Percentiles rank a stretch among this genome's conserved stretches.
phyloP scores from a whole-genome alignment of 2,797 vertebrate genomes.

The Myotis vivesi region DNA sequence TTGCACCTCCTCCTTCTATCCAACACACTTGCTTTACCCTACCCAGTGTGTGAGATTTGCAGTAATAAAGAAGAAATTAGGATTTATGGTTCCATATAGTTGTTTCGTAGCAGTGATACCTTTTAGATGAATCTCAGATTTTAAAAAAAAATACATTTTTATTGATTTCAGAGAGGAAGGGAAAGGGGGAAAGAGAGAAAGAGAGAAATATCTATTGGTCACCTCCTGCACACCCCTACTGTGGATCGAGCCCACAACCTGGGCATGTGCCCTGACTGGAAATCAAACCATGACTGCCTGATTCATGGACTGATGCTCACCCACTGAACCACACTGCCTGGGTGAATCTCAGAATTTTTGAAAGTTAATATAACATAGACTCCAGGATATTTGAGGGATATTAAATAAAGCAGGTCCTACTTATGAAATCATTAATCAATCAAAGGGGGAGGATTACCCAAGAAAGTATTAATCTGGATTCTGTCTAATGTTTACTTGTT shows the following conservation, averaged over 20 bases:
- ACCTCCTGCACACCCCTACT: too few relatives aligned
- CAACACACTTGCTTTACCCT: not conserved
- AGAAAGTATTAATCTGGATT: not conserved
- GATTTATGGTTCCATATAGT: not conserved
- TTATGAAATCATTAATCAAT: not conserved
- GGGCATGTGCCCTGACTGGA: too few relatives aligned
- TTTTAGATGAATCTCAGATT: not conserved
- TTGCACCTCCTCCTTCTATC: not conserved
- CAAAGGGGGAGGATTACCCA: not conserved
- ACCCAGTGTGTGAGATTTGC: not conserved
- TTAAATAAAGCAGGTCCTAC: constrained; percentile 32
- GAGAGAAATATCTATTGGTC: too few relatives aligned
- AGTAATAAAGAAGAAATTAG: not conserved
- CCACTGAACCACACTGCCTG: too few relatives aligned
- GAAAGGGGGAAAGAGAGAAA: too few relatives aligned
- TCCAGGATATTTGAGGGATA: not conserved
- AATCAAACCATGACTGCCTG: too few relatives aligned
- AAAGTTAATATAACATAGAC: not conserved
- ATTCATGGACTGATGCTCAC: too few relatives aligned
- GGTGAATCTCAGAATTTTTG: not conserved
- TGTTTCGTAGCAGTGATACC: not conserved
- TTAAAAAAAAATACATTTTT: too few relatives aligned
- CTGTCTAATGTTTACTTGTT: constrained; percentile 31
- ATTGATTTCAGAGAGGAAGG: too few relatives aligned
- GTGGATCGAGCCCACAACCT: too few relatives aligned